Percentiles rank a stretch among this genome's conserved stretches.
phyloP scores from a whole-genome alignment of 2,888 invertebrate genomes.

The Stenodera caucasica region DNA sequence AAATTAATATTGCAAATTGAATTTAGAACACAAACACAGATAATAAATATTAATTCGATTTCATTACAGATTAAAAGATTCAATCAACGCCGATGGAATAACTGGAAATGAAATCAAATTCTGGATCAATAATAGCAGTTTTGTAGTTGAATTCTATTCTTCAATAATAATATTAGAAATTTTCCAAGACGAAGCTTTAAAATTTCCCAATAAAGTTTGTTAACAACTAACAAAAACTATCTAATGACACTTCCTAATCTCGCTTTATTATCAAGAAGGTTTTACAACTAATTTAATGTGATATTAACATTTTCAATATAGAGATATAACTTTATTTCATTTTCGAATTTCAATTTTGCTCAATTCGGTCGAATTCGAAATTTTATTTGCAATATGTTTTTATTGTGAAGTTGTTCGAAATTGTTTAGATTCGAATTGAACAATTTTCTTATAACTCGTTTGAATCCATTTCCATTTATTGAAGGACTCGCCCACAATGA shows the following conservation, averaged over 20 bases:
- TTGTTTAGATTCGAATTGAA: no score
- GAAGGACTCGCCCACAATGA: not conserved
- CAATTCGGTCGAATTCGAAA: no score
- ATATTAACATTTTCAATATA: slow-evolving; percentile 39
- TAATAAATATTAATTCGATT: no score
- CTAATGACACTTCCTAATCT: slow-evolving; percentile 36
- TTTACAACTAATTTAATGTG: slow-evolving; percentile 36
- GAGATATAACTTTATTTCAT: slow-evolving; percentile 32
- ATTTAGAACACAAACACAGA: no score
- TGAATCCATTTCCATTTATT: no score
- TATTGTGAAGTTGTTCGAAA: no score
- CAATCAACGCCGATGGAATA: no score
- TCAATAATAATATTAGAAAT: slow-evolving; percentile 44
- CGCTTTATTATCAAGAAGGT: slow-evolving; percentile 41
- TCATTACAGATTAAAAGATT: no score
- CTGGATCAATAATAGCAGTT: slow-evolving; percentile 44
- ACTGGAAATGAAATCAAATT: slow-evolving; percentile 28
- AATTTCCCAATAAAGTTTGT: slow-evolving; percentile 46
- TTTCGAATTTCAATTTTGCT: no score
- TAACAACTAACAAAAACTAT: slow-evolving; percentile 40
- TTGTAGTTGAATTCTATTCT: slow-evolving; percentile 43
- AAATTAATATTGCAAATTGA: no score
- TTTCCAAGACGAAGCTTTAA: slow-evolving; percentile 43
- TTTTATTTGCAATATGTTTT: no score
- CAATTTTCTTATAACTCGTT: not conserved